These are phyloP conservation scores for Tethea ocularis DNA, from an alignment of 2,888 invertebrate genomes.

Conservation along the genomic window DNA sequence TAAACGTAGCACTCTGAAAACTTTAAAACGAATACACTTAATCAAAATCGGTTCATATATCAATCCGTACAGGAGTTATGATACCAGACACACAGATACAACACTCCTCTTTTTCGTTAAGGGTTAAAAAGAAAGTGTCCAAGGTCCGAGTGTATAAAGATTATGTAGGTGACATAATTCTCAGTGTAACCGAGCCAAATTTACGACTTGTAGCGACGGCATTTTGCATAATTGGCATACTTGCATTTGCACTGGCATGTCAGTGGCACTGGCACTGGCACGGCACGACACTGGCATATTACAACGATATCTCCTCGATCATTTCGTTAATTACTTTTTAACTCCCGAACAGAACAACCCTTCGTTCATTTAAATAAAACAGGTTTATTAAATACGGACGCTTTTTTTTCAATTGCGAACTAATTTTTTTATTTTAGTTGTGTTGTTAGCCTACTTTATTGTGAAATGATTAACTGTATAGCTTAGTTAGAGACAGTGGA, in stretches of 20 bases:
- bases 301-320: constrained; percentile 19
- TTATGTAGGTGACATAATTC: no score
- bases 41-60: no score
- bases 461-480: neutral
- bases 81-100: no score
- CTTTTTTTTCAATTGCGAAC: constrained; percentile 29
- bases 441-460: neutral
- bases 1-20: no score
- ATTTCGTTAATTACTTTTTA: constrained; percentile 67
- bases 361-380: constrained; percentile 58
- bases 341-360: constrained; percentile 43
- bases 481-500: neutral
- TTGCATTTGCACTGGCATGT: neutral
- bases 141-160: no score
- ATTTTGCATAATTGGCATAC: no score
- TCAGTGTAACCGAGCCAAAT: no score
- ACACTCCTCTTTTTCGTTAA: no score
- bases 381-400: constrained; percentile 57
- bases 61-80: no score
- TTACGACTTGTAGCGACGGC: neutral
- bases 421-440: neutral
- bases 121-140: no score
- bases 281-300: constrained; percentile 6
- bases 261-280: neutral
- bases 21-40: no score